phyloP scores from a whole-genome alignment of 2,888 invertebrate genomes.

The Drosophila nr. perissopoda region DNA sequence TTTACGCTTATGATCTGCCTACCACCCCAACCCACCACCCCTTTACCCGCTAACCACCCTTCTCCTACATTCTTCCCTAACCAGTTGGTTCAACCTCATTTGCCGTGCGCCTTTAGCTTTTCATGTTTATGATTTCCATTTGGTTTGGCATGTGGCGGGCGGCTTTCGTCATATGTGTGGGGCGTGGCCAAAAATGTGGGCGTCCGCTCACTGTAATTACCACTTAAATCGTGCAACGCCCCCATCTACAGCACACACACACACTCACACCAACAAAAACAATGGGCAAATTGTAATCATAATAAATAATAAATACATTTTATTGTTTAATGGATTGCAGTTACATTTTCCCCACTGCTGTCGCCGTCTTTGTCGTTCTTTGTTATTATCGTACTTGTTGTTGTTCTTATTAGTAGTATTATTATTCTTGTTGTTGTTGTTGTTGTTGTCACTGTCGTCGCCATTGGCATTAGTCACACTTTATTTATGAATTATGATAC shows the following conservation, averaged over 20 bases:
- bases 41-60: background rate
- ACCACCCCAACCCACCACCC: slow-evolving; percentile 1
- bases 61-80: background rate
- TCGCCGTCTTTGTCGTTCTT: slow-evolving; percentile 14
- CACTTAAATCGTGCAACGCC: slow-evolving; percentile 68
- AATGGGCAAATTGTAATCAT: slow-evolving; percentile 73
- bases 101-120: slow-evolving; percentile 72
- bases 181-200: slow-evolving; percentile 49
- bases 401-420: slow-evolving; percentile 1
- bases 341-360: slow-evolving; percentile 65
- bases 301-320: slow-evolving; percentile 82
- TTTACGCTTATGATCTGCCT: slow-evolving; percentile 76
- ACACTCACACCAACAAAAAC: slow-evolving; percentile 33
- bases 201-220: slow-evolving; percentile 69
- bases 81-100: slow-evolving; percentile 66
- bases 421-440: slow-evolving; percentile 12
- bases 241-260: slow-evolving; percentile 7
- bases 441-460: slow-evolving; percentile 43
- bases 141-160: slow-evolving; percentile 33
- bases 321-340: slow-evolving; percentile 81
- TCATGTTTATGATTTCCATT: slow-evolving; percentile 80
- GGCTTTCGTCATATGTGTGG: slow-evolving; percentile 44
- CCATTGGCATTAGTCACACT: slow-evolving; percentile 79
- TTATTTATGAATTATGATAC: slow-evolving; percentile 79
- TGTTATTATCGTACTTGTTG: slow-evolving; percentile 13